Percentiles rank a stretch among this genome's conserved stretches.
These are phyloP conservation scores for Drosophila santomea DNA, from an alignment of 1,140 invertebrate species.

Conservation along the genomic window DNA sequence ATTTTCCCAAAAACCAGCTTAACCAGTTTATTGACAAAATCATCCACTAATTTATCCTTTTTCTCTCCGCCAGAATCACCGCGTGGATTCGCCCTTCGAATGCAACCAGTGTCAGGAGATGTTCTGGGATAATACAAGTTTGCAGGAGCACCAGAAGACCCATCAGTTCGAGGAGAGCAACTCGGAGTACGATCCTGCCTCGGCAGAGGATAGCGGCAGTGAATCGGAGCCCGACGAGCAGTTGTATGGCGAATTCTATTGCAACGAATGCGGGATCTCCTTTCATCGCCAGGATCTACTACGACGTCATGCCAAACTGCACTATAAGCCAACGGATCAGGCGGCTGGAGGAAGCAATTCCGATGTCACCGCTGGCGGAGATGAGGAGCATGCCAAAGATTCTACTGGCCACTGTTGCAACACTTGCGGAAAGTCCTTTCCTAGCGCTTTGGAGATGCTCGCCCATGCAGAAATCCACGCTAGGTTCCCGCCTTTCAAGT, in stretches of 20 bases:
- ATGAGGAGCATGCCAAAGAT: conserved; percentile 72
- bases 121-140: conserved; percentile 90
- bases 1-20: conserved; percentile 1
- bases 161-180: conserved; percentile 86
- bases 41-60: neutral
- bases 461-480: conserved; percentile 91
- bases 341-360: neutral
- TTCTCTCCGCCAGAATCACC: conserved; percentile 87
- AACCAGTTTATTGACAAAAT: conserved; percentile 3
- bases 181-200: conserved; percentile 82
- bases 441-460: conserved; percentile 90
- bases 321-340: conserved; percentile 69
- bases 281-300: conserved; percentile 91
- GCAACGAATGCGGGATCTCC: conserved; percentile 90
- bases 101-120: conserved; percentile 91
- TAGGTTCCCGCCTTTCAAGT: conserved; percentile 86
- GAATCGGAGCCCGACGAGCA: conserved; percentile 86
- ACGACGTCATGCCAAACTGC: conserved; percentile 88
- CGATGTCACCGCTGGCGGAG: conserved; percentile 49
- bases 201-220: conserved; percentile 85
- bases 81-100: conserved; percentile 90
- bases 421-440: conserved; percentile 91
- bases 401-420: conserved; percentile 86
- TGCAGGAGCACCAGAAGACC: conserved; percentile 88
- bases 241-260: conserved; percentile 90